A percentile compares a stretch with the other conserved stretches of the same genome.
phyloP scores from a whole-genome alignment of 2,888 invertebrate species.

The Eucera pruinosa region DNA sequence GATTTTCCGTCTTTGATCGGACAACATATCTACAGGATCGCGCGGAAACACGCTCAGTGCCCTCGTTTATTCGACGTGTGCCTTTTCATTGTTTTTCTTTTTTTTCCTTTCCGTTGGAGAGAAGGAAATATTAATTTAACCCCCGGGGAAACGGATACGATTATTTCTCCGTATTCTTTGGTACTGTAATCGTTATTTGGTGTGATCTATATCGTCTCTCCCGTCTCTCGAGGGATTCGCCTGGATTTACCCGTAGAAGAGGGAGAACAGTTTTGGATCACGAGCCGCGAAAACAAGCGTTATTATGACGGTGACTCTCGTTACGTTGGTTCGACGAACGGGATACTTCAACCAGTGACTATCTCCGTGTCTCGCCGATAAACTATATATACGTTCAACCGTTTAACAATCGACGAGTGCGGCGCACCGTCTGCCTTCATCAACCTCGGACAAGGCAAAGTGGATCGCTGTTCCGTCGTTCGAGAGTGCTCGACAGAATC shows the following conservation, averaged over 20 bases:
- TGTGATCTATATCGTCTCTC: constrained; percentile 29
- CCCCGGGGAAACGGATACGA: background rate
- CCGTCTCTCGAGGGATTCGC: constrained; percentile 20
- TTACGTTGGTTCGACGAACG: constrained; percentile 62
- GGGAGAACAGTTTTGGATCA: constrained; percentile 32
- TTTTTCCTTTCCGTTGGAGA: background rate
- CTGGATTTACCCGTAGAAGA: constrained; percentile 48
- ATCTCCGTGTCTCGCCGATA: constrained; percentile 36
- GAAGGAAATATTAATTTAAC: background rate
- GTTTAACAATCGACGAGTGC: constrained; percentile 42
- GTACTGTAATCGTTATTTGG: constrained; percentile 17
- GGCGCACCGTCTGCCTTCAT: constrained; percentile 25
- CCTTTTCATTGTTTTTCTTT: constrained; percentile 4
- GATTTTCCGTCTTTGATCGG: background rate
- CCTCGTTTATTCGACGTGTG: constrained; percentile 17
- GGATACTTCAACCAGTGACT: constrained; percentile 54
- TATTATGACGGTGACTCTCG: constrained; percentile 63
- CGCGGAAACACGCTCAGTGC: constrained; percentile 10
- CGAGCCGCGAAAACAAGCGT: constrained; percentile 45
- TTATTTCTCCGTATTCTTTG: background rate
- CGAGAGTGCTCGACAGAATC: constrained; percentile 74
- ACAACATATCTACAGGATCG: background rate
- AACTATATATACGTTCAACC: constrained; percentile 39
- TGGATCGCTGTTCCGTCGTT: constrained; percentile 78
- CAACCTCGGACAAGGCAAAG: constrained; percentile 67